These are phyloP conservation scores for Rattus rattus DNA, from an alignment of 2,113 vertebrate genomes.

Conservation along the genomic window DNA sequence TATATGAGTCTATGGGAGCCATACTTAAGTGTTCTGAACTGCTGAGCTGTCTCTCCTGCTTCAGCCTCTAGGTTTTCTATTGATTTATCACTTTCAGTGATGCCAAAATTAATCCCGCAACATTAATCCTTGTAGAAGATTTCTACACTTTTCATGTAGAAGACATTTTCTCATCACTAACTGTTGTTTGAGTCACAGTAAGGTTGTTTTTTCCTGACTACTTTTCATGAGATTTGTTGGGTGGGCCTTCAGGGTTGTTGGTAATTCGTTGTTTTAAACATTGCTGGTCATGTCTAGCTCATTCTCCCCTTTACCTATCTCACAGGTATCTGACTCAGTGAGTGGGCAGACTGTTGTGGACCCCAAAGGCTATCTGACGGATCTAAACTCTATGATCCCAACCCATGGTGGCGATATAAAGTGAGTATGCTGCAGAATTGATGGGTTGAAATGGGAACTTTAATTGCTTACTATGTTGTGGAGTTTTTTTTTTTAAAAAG, in stretches of 20 bases:
- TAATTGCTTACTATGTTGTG: not conserved
- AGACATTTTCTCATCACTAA: not conserved
- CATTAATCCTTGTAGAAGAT: not conserved
- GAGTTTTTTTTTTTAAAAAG: not conserved
- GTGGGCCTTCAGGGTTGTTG: not conserved
- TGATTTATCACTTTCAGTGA: not conserved
- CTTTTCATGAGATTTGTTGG: not conserved
- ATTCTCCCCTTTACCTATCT: not conserved
- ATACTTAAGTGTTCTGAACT: not conserved
- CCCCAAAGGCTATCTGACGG: slow-evolving; percentile 98
- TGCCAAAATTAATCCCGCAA: too few species aligned
- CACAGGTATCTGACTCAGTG: slow-evolving; percentile 97
- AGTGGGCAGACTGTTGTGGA: slow-evolving; percentile 99
- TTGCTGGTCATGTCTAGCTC: not conserved
- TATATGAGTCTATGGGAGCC: not conserved
- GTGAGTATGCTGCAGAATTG: slow-evolving; percentile 84
- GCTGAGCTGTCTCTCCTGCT: not conserved
- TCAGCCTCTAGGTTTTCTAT: not conserved
- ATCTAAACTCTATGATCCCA: slow-evolving; percentile 99
- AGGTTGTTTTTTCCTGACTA: not conserved
- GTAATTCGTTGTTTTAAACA: not conserved
- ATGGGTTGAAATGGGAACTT: not conserved
- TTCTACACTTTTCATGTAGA: not conserved
- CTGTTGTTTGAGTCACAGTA: not conserved
- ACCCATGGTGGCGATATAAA: slow-evolving; percentile 98